phyloP scores from a whole-genome alignment of 2,797 vertebrate species.

The Cossypha polioptera region DNA sequence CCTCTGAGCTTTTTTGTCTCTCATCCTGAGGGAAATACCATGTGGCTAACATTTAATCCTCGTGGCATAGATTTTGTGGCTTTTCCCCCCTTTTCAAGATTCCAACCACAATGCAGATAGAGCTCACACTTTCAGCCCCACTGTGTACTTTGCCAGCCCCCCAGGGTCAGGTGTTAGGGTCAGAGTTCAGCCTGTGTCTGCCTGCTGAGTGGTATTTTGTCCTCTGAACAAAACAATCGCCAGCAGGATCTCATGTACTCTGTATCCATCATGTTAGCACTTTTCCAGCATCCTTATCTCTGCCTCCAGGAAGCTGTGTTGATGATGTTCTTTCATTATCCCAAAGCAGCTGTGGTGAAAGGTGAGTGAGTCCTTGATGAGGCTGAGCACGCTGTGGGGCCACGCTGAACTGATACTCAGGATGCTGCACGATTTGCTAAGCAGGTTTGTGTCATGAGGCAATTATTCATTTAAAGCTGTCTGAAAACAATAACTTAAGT shows the following conservation, averaged over 20 bases:
- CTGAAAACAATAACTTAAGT: not conserved
- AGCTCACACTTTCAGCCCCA: not conserved
- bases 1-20: not conserved
- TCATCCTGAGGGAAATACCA: not conserved
- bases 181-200: slow-evolving; percentile 34
- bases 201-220: slow-evolving; percentile 30
- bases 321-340: slow-evolving; percentile 60
- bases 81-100: not conserved
- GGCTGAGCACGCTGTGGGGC: not conserved
- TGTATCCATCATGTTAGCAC: slow-evolving; percentile 55
- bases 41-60: not conserved
- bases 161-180: not conserved
- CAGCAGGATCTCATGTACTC: slow-evolving; percentile 21
- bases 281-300: slow-evolving; percentile 52
- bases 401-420: not conserved
- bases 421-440: not conserved
- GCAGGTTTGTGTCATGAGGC: not conserved
- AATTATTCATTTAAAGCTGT: not conserved
- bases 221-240: slow-evolving; percentile 29
- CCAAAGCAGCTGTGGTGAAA: slow-evolving; percentile 40
- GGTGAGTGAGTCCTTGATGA: slow-evolving; percentile 64
- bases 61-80: not conserved
- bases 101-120: not conserved
- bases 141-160: not conserved
- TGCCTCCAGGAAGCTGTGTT: slow-evolving; percentile 48